phyloP scores from a whole-genome alignment of 2,797 vertebrate genomes.

The Sebastiscus albofasciatus region DNA sequence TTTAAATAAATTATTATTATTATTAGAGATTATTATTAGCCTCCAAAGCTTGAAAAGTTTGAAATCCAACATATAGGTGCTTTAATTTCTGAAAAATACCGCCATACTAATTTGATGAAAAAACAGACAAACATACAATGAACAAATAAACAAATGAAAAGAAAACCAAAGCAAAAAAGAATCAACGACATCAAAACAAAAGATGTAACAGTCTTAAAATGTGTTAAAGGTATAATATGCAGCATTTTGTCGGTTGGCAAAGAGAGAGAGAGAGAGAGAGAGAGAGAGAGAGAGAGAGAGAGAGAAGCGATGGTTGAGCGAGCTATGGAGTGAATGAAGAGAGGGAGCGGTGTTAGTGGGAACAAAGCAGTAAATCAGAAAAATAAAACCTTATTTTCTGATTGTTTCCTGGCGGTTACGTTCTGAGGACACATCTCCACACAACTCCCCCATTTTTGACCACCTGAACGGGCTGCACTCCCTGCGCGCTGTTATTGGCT shows the following conservation, averaged over 20 bases:
- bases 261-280: not conserved
- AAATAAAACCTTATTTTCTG: too few species aligned
- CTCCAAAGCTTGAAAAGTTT: not conserved
- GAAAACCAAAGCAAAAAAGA: not conserved
- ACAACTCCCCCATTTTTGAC: not conserved
- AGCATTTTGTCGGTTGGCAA: not conserved
- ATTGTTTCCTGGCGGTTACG: too few species aligned
- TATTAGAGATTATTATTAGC: too few species aligned
- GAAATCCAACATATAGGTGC: not conserved
- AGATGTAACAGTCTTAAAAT: not conserved
- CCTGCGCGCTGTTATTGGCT: not conserved
- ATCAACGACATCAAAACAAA: not conserved
- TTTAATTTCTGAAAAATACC: not conserved
- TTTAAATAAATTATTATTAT: not conserved
- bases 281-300: not conserved
- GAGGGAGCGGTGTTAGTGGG: too few species aligned
- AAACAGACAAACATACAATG: not conserved
- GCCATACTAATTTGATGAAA: not conserved
- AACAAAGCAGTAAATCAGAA: too few species aligned
- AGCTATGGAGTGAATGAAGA: too few species aligned
- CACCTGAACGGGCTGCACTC: not conserved
- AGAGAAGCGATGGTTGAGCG: not conserved
- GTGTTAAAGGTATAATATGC: not conserved
- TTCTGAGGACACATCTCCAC: too few species aligned
- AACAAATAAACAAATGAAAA: not conserved